These are phyloP conservation scores for Probaryconus sp. DNA, from an alignment of 1,140 invertebrate genomes.

Conservation along the genomic window DNA sequence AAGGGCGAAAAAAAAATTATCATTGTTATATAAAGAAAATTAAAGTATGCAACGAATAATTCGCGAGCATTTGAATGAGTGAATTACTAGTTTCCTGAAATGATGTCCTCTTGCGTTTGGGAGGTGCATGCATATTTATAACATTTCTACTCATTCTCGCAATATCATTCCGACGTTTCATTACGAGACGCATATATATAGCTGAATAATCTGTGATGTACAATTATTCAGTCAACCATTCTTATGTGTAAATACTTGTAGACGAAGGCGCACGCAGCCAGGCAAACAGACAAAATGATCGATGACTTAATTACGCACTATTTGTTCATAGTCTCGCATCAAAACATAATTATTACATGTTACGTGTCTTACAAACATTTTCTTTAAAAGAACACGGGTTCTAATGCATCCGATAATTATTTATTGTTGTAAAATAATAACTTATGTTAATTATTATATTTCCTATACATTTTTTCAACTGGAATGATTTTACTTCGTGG, in stretches of 20 bases:
- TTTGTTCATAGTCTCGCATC: slow-evolving; percentile 2
- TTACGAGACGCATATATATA: slow-evolving; percentile 12
- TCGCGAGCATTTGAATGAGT: slow-evolving; percentile 1
- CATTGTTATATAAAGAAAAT: too few relatives aligned
- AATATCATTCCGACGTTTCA: slow-evolving; percentile 20
- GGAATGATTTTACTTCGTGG: too few relatives aligned
- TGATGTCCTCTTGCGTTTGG: background rate
- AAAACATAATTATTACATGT: background rate
- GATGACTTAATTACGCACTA: slow-evolving; percentile 7
- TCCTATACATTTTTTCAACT: too few relatives aligned
- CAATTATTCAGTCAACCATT: slow-evolving; percentile 14
- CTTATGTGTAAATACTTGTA: too few relatives aligned
- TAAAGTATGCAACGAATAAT: too few relatives aligned
- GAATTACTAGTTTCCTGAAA: background rate
- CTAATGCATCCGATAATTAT: too few relatives aligned
- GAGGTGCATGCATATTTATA: slow-evolving; percentile 18
- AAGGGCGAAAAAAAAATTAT: too few relatives aligned
- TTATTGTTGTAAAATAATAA: too few relatives aligned
- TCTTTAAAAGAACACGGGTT: too few relatives aligned
- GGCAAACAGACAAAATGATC: background rate
- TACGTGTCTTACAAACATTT: too few relatives aligned
- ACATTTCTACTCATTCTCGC: slow-evolving; percentile 11
- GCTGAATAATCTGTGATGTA: slow-evolving; percentile 17
- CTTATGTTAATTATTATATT: too few relatives aligned
- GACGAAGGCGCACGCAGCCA: too few relatives aligned